phyloP scores from a whole-genome alignment of 1,140 invertebrate species.

The Drosophila baimaii region DNA sequence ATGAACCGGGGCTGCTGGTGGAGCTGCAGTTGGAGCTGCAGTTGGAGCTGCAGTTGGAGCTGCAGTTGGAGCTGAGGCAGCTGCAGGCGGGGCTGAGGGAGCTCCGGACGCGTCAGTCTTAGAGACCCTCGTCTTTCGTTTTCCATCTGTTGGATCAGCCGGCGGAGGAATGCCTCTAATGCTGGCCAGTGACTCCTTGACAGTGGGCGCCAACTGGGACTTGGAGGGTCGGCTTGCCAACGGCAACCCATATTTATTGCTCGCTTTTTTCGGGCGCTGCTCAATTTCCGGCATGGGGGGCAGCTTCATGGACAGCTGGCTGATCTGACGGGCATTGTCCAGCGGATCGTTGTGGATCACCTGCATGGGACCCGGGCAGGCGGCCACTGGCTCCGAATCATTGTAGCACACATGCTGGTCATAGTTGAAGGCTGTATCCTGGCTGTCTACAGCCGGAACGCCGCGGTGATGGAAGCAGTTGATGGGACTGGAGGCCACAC shows the following conservation, averaged over 20 bases:
- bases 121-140: too few species aligned
- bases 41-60: background rate
- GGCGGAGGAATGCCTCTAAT: background rate
- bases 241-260: background rate
- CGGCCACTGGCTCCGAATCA: slow-evolving; percentile 15
- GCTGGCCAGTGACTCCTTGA: background rate
- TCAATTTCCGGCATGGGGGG: slow-evolving; percentile 29
- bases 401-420: slow-evolving; percentile 24
- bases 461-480: slow-evolving; percentile 35
- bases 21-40: too few species aligned
- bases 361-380: slow-evolving; percentile 49
- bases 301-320: slow-evolving; percentile 2
- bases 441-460: slow-evolving; percentile 37
- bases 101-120: too few species aligned
- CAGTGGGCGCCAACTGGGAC: background rate
- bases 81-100: background rate
- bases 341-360: slow-evolving; percentile 25
- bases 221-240: background rate
- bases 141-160: background rate
- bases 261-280: too few species aligned
- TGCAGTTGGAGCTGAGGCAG: background rate
- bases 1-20: background rate
- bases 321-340: slow-evolving; percentile 7
- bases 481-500: slow-evolving; percentile 36
- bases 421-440: slow-evolving; percentile 10